These are phyloP conservation scores for Lithosia quadra DNA, from an alignment of 2,888 invertebrate species.

Conservation along the genomic window DNA sequence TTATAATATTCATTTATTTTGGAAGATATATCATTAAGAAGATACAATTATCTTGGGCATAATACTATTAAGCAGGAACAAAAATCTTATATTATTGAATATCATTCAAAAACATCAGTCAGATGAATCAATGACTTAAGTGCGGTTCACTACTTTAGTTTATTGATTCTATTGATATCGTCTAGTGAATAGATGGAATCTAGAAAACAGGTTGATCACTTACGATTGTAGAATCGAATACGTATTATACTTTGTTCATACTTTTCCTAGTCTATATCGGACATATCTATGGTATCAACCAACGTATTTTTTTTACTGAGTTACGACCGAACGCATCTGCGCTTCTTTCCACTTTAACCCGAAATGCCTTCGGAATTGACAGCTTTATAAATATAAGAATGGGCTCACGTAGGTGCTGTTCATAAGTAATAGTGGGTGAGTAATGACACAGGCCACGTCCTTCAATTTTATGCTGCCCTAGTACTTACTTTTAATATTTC, in stretches of 20 bases:
- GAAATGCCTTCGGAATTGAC: conserved; percentile 76
- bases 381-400: conserved; percentile 79
- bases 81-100: no score
- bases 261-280: background rate
- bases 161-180: background rate
- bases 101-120: no score
- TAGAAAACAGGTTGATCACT: no score
- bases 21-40: no score
- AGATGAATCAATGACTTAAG: background rate
- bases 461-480: conserved; percentile 58
- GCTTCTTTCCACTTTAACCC: conserved; percentile 69
- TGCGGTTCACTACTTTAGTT: background rate
- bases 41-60: no score
- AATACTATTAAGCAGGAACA: no score
- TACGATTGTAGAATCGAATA: no score
- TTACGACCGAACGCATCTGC: conserved; percentile 75
- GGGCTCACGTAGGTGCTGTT: conserved; percentile 55
- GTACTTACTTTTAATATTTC: conserved; percentile 31
- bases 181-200: background rate
- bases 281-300: conserved; percentile 16
- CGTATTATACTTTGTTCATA: background rate
- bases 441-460: conserved; percentile 51
- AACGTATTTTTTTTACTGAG: conserved; percentile 67
- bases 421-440: conserved; percentile 64
- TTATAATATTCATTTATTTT: no score